Conservation (phyloP, 2,797 vertebrate species). For the Dendrocincla tyrannina region DNA sequence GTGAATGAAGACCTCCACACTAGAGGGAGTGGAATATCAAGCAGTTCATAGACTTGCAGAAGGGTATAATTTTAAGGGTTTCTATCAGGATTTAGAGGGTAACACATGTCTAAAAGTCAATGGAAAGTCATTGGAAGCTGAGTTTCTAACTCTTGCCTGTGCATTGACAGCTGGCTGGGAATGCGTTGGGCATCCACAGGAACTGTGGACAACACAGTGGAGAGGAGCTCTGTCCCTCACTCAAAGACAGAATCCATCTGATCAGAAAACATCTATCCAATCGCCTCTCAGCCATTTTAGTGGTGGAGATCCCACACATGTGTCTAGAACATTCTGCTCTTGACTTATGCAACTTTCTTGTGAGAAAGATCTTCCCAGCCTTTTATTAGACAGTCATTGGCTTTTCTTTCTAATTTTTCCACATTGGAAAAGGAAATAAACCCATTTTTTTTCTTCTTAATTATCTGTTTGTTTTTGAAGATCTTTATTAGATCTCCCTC, state of each 20-base stretch:
- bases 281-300: neutral
- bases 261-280: neutral
- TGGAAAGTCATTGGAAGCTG: neutral
- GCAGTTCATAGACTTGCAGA: neutral
- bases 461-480: neutral
- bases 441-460: neutral
- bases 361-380: neutral
- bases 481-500: neutral
- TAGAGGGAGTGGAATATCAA: neutral
- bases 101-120: neutral
- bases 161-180: neutral
- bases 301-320: neutral
- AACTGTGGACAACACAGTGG: neutral
- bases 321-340: neutral
- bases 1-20: neutral
- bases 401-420: neutral
- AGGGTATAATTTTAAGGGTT: neutral
- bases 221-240: neutral
- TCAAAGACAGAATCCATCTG: neutral
- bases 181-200: neutral
- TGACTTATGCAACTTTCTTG: neutral
- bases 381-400: neutral
- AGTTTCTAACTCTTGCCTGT: neutral
- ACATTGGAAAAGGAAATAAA: neutral
- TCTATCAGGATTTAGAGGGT: neutral